Evolutionary conservation across 2,888 invertebrate species (phyloP).

Genomic region (Buathra laborator): DNA sequence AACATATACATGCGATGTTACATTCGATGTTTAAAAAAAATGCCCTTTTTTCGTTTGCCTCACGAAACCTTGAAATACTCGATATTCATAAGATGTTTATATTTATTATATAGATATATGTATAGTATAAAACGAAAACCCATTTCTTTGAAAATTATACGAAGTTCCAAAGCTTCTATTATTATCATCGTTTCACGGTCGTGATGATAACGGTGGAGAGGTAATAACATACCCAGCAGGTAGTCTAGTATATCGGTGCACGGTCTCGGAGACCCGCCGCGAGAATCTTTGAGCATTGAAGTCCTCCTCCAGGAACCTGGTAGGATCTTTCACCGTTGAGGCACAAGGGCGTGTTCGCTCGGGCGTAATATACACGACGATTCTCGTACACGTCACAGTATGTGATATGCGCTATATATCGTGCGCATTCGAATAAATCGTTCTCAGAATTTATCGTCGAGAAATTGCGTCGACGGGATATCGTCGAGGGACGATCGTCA

Average conservation of each 20-base stretch:
- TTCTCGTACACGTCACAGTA: conserved; percentile 7
- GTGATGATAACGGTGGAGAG: conserved; percentile 5
- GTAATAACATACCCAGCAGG: conserved; percentile 52
- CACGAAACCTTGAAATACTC: conserved; percentile 19
- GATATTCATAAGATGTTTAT: conserved; percentile 16
- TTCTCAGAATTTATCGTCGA: conserved; percentile 2
- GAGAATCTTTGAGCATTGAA: conserved; percentile 35
- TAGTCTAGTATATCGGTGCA: conserved; percentile 9
- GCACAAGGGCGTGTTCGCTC: conserved; percentile 35
- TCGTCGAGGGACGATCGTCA: conserved; percentile 3
- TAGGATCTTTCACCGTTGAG: conserved; percentile 38
- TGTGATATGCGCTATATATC: conserved; percentile 12
- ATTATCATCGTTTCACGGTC: conserved; percentile 29
- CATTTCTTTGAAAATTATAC: conserved; percentile 33
- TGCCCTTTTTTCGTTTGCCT: not conserved
- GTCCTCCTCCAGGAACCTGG: conserved; percentile 29
- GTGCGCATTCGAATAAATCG: conserved; percentile 27
- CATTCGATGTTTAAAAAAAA: conserved; percentile 3
- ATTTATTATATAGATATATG: conserved; percentile 18
- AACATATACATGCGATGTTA: not conserved
- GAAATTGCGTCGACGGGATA: not conserved
- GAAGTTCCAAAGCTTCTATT: conserved; percentile 42
- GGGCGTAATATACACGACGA: conserved; percentile 17
- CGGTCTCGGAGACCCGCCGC: conserved; percentile 2
- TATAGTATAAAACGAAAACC: conserved; percentile 2